phyloP scores from a whole-genome alignment of 2,113 vertebrate genomes.

The Hemichromis elongatus region DNA sequence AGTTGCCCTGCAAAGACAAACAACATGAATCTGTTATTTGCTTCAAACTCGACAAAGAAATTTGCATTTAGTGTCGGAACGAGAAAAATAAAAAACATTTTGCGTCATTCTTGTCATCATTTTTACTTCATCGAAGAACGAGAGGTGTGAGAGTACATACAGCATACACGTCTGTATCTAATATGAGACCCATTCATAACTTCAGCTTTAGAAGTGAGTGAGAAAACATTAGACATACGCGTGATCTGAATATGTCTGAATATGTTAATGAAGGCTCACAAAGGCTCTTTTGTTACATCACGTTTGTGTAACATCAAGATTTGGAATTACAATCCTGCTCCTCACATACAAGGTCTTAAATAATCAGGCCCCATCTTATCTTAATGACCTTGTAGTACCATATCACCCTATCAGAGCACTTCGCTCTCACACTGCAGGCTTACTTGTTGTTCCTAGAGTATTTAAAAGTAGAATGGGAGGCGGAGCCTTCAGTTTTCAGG shows the following conservation, averaged over 20 bases:
- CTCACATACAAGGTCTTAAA: accelerated
- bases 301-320: background rate
- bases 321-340: background rate
- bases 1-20: slow-evolving; percentile 28
- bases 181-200: background rate
- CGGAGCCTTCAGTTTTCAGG: no score
- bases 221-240: background rate
- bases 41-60: background rate
- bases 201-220: background rate
- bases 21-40: background rate
- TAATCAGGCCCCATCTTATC: no score
- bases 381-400: background rate
- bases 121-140: accelerated
- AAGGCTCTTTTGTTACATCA: background rate
- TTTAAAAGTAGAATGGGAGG: no score
- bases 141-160: no score
- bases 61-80: no score
- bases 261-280: background rate
- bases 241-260: background rate
- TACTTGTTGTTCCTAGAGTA: no score
- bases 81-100: background rate
- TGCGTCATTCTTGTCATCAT: accelerated
- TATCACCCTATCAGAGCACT: no score
- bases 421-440: no score
- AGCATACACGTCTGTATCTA: no score